Conservation (phyloP, 2,888 invertebrate genomes). For the Noctua fimbriata region DNA sequence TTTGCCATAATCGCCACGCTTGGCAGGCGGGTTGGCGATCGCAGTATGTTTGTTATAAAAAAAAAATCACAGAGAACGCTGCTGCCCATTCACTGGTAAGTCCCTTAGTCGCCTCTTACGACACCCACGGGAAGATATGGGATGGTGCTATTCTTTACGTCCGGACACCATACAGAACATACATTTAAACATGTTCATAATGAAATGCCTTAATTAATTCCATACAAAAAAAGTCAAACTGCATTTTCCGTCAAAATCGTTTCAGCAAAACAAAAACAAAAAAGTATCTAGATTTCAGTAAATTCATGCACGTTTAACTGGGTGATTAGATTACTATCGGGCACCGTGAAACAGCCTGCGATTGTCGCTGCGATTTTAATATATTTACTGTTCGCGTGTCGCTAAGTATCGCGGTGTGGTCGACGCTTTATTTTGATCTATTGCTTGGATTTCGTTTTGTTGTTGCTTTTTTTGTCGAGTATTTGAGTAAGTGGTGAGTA, state of each 20-base stretch:
- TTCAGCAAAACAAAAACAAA: conserved; percentile 13
- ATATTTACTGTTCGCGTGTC: conserved; percentile 73
- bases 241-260: conserved; percentile 6
- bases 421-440: conserved; percentile 64
- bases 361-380: conserved; percentile 75
- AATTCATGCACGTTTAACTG: conserved; percentile 57
- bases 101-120: no score
- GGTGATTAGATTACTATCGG: conserved; percentile 69
- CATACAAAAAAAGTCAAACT: background rate
- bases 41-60: no score
- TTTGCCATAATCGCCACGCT: no score
- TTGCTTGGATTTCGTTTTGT: conserved; percentile 43
- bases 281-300: conserved; percentile 25
- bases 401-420: conserved; percentile 61
- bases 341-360: conserved; percentile 67
- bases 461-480: background rate
- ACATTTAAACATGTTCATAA: background rate
- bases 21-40: no score
- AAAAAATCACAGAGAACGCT: no score
- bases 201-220: background rate
- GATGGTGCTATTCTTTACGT: no score
- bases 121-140: no score
- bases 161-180: no score
- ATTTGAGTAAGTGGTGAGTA: conserved; percentile 34
- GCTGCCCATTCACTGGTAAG: no score